A percentile compares a stretch with the other conserved stretches of the same genome.
These are phyloP conservation scores for Cyclura pinguis DNA, from an alignment of 2,797 vertebrate species.

Conservation along the genomic window DNA sequence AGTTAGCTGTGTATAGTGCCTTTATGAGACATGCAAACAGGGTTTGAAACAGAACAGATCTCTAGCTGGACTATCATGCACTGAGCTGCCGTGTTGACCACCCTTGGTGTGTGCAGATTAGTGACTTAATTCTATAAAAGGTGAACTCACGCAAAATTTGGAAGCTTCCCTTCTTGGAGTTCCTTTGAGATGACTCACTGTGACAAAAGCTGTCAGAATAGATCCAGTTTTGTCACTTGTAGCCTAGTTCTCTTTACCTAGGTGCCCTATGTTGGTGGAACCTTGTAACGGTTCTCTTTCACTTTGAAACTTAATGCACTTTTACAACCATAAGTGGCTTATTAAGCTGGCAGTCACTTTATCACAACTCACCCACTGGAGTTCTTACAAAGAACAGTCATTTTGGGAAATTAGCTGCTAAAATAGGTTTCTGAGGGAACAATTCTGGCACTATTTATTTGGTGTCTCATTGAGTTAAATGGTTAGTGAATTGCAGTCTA, in stretches of 20 bases:
- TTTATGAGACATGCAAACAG: too few relatives aligned
- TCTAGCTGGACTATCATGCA: too few relatives aligned
- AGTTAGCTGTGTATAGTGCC: too few relatives aligned
- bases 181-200: background rate
- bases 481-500: background rate
- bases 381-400: background rate
- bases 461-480: background rate
- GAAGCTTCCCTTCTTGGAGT: background rate
- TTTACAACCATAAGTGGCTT: background rate
- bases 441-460: background rate
- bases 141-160: background rate
- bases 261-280: constrained; percentile 7
- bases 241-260: background rate
- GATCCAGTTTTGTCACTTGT: background rate
- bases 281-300: constrained; percentile 2
- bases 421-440: background rate
- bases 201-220: background rate
- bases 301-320: constrained; percentile 57
- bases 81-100: background rate
- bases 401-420: constrained; percentile 11
- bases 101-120: background rate
- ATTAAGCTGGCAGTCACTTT: constrained; percentile 9
- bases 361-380: background rate
- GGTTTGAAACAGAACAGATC: too few relatives aligned
- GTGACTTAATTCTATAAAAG: background rate